Percentiles rank a stretch among this genome's conserved stretches.
Conservation (phyloP, 1,140 invertebrate species). For the Halictus rubicundus region DNA sequence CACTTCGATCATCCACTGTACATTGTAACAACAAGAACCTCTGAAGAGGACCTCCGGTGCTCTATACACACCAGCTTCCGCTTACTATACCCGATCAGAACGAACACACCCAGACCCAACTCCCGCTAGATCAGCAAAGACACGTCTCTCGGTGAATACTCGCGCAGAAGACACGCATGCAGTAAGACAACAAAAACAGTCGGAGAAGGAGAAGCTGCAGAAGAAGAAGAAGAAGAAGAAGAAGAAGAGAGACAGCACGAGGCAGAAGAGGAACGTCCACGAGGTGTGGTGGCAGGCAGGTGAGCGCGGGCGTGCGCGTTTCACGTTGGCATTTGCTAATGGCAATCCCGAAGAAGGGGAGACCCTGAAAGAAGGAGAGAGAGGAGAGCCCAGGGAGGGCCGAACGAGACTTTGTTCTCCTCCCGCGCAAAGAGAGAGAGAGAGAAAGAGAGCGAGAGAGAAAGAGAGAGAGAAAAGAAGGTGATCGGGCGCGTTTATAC, state of each 20-base stretch:
- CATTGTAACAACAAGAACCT: too few species aligned
- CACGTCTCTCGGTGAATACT: background rate
- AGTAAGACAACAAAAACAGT: slow-evolving; percentile 1
- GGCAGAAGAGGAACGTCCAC: slow-evolving; percentile 28
- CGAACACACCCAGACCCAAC: background rate
- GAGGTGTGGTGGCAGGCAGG: slow-evolving; percentile 67
- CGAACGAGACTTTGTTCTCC: background rate
- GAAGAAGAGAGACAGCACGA: background rate
- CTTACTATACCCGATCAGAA: too few species aligned
- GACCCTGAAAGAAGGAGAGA: background rate
- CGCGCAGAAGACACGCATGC: background rate
- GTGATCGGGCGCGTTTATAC: slow-evolving; percentile 61
- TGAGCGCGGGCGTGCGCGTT: slow-evolving; percentile 60
- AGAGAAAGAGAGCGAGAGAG: slow-evolving; percentile 7
- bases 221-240: background rate
- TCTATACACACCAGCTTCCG: too few species aligned
- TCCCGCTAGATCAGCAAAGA: background rate
- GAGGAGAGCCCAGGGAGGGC: background rate
- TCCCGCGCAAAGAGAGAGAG: background rate
- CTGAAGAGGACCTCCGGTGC: too few species aligned
- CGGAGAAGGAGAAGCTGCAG: background rate
- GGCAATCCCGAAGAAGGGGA: slow-evolving; percentile 53
- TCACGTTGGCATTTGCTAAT: slow-evolving; percentile 69
- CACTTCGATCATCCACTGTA: too few species aligned
- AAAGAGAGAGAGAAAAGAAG: slow-evolving; percentile 33